Percentiles rank a stretch among this genome's conserved stretches.
phyloP scores from a whole-genome alignment of 2,888 invertebrate species.

The Agrochola macilenta region DNA sequence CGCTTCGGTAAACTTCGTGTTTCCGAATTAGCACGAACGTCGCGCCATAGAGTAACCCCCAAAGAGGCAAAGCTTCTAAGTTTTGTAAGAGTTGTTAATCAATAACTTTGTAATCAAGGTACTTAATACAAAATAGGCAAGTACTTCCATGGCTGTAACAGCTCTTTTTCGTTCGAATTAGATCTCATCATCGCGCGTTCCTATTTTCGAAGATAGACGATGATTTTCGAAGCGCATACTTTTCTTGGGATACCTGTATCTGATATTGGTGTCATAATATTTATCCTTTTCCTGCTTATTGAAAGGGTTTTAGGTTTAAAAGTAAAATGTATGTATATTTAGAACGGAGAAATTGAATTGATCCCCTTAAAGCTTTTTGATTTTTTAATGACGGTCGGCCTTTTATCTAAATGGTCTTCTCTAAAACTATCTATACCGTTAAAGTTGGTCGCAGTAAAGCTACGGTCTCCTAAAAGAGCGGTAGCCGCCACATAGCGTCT shows the following conservation, averaged over 20 bases:
- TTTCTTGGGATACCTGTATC: neutral
- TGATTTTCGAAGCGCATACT: neutral
- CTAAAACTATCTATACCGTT: neutral
- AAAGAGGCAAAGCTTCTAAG: neutral
- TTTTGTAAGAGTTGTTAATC: neutral
- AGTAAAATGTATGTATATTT: neutral
- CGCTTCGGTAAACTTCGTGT: neutral
- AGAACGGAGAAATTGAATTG: neutral
- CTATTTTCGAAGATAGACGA: neutral
- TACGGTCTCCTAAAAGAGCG: too few relatives aligned
- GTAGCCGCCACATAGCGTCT: too few relatives aligned
- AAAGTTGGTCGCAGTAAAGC: neutral
- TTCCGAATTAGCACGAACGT: neutral
- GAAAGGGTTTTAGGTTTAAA: slow-evolving; percentile 11
- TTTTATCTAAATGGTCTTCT: neutral
- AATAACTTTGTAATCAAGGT: neutral
- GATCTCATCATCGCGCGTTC: neutral
- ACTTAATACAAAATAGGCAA: neutral
- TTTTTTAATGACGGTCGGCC: neutral
- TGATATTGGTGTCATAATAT: slow-evolving; percentile 12
- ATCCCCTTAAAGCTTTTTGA: neutral
- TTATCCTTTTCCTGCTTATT: neutral
- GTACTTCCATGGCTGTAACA: too few relatives aligned
- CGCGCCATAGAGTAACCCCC: neutral
- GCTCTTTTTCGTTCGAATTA: too few relatives aligned